Evolutionary conservation across 2,797 vertebrate genomes (phyloP).

Genomic region (Spondyliosoma cantharus): DNA sequence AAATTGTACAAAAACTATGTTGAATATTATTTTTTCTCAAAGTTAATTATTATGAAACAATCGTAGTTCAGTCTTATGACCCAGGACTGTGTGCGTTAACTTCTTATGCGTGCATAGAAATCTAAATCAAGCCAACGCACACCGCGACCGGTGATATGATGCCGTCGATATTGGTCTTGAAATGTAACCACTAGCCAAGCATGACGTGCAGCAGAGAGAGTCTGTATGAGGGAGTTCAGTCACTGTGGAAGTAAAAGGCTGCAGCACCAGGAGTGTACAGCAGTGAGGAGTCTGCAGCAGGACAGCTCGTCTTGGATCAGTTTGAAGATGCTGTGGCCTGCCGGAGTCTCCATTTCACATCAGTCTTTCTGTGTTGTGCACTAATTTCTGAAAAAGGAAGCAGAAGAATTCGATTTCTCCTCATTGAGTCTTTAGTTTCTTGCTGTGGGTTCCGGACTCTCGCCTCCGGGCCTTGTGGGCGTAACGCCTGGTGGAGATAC

Average conservation of each 20-base stretch:
- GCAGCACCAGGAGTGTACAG: neutral
- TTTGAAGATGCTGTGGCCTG: slow-evolving; percentile 13
- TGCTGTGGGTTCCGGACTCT: slow-evolving; percentile 89
- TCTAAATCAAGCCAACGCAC: slow-evolving; percentile 8
- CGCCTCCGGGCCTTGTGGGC: slow-evolving; percentile 88
- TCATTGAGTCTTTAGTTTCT: slow-evolving; percentile 86
- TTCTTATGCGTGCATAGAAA: slow-evolving; percentile 4
- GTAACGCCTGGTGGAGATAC: slow-evolving; percentile 85
- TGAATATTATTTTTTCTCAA: neutral
- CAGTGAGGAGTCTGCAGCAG: slow-evolving; percentile 1
- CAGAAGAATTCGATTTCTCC: slow-evolving; percentile 47
- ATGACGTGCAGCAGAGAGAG: slow-evolving; percentile 7
- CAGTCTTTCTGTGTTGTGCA: slow-evolving; percentile 28
- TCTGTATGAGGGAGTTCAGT: neutral
- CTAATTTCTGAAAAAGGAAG: neutral
- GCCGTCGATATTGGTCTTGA: neutral
- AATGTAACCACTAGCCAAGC: neutral
- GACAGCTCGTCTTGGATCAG: slow-evolving; percentile 12
- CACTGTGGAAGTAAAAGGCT: slow-evolving; percentile 15
- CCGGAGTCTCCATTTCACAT: slow-evolving; percentile 23
- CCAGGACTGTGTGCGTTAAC: neutral
- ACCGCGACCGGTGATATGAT: neutral
- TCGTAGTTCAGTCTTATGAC: neutral
- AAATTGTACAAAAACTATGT: neutral
- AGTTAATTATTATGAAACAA: neutral